Base-by-base conservation (phyloP, 2,113 vertebrate species). In the Rattus rattus region DNA sequence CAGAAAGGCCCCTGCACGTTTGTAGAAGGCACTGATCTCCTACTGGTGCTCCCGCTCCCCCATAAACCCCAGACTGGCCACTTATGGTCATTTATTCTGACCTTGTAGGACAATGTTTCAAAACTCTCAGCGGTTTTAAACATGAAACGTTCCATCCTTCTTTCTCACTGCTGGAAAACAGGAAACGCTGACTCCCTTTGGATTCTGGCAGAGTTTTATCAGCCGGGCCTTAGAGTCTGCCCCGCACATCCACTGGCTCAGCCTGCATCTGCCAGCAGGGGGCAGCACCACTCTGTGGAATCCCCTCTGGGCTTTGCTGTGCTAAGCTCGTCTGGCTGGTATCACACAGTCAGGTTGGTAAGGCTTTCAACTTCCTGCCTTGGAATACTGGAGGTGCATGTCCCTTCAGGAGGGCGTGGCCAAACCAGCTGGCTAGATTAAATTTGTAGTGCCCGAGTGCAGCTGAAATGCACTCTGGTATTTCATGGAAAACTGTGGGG, bases 251-350 rank as follows among this genome's bases (percentile, higher is more conserved):
- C 52, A 3, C 26, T 4, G 89, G 69, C 22, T 95, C 89, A 92
- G 90, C 97, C 33, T 1, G 24, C 20, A 91, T 0, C 39, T 7
- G 36, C 98, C 99, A 98, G 98, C 92, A 99, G 99, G 98, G 98
- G 98, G 98, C 98, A 98, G 97, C 87, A 97, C 97, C 77, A 67
- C 93, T 96, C 96, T 96, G 85, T 76, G 4, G 87, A 98, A 96
- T 90, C 9, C 69, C 76, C 49, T 1, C 39, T 24, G 22, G 49
- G 90, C 39, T 76, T 52, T 30, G 63, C 77, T 16, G 4, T 0
- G 0, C 9, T 39, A n/a, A 33, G 28, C 59, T 43, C 77, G 14
- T 4, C 1, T 13, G 2, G 24, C 39, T 22, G 2, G 16, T 1
- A 54, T 16, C 22, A 56, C 93, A 2, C 5, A 19, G 0, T 0